Base-by-base conservation (phyloP, 2,888 invertebrate genomes). In the Hypolimnas misippus region DNA sequence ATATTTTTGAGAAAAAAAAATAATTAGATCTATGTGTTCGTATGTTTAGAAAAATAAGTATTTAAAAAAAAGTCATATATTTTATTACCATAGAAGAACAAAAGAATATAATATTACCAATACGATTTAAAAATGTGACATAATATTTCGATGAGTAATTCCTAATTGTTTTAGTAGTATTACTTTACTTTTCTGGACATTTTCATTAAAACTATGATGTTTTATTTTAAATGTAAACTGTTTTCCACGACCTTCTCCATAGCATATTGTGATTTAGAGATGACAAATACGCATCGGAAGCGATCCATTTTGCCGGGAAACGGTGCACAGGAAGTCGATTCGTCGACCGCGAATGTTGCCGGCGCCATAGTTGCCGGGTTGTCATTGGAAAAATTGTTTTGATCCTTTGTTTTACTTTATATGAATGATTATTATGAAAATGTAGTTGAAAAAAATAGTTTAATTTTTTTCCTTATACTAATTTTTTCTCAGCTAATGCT, bases 271-370 rank as follows among this genome's bases (percentile, higher is more conserved):
- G 76, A 82, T 83, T 81, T 75, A 73, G 77, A 85, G 86, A 92
- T 92, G 92, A 92, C 89, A 92, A 92, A 92, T 92, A 86, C 76
- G 77, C 68, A 74, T 79, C 89, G 92, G 92, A 92, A 92, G 84
- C 83, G 86, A 92, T 92, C 92, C 92, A 92, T 92, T 92, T 89
- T 77, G 80, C 80, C 86, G 88, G 91, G 89, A 92, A 92, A 87
- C 87, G 84, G 82, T 78, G 74, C 81, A 75, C 90, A 83, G 92
- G 92, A 92, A 92, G 87, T 87, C 79, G 87, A 89, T 89, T 83
- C 90, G 84, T 77, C 84, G 84, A 89, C 91, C 89, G 86, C 91
- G 88, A 92, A 90, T 86, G 85, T 82, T 78, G 81, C 73, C 75
- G 84, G 89, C 90, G 91, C 90, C 91, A 86, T 74, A 69, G 78